These are phyloP conservation scores for Gerris buenoi DNA, from an alignment of 1,140 invertebrate species.

Conservation along the genomic window DNA sequence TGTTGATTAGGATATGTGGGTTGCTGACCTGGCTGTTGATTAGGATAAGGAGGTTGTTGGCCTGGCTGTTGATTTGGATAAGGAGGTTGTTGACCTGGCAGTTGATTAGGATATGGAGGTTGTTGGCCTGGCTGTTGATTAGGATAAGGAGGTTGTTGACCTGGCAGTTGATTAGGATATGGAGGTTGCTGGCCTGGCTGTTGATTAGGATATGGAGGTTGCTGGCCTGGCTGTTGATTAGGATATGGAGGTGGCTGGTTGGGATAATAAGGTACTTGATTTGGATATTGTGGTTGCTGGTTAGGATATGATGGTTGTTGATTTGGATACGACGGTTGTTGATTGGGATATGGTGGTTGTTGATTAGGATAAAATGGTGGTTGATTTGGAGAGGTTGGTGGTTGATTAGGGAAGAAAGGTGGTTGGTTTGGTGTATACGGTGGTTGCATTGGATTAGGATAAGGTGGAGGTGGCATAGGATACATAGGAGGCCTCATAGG, in stretches of 20 bases:
- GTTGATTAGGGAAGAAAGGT: neutral
- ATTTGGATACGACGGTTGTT: neutral
- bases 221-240: neutral
- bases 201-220: neutral
- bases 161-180: too few species aligned
- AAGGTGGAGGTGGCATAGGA: neutral
- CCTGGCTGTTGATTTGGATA: too few species aligned
- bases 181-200: too few species aligned
- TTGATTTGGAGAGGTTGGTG: neutral
- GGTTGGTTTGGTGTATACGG: neutral
- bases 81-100: neutral
- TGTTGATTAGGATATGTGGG: too few species aligned
- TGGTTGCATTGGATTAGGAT: neutral
- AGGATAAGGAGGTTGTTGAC: neutral
- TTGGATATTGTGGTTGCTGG: neutral
- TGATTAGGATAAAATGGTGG: neutral
- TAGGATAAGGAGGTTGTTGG: too few species aligned
- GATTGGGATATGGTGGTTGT: neutral
- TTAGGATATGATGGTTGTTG: too few species aligned
- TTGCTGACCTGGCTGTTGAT: too few species aligned
- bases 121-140: too few species aligned
- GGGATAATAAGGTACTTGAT: neutral
- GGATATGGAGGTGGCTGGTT: too few species aligned
- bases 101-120: too few species aligned
- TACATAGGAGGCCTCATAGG: neutral